Evolutionary conservation across 2,797 vertebrate species (phyloP).

Genomic region (Orestias chungarensis): DNA sequence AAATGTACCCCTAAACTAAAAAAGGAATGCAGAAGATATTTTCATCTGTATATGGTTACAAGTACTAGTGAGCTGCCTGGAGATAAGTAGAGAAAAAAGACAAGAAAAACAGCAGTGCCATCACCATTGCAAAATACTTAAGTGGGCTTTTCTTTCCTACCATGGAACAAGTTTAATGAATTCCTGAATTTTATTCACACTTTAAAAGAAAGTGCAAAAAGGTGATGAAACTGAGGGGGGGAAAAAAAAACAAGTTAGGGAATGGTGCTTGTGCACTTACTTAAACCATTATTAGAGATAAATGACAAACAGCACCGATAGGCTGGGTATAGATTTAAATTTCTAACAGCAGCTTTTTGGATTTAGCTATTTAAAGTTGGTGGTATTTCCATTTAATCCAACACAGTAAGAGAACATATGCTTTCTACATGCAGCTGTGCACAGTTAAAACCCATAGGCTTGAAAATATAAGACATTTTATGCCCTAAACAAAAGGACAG

Average conservation of each 20-base stretch:
- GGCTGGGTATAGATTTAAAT: constrained; percentile 26
- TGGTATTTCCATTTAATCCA: constrained; percentile 25
- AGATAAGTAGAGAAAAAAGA: constrained; percentile 43
- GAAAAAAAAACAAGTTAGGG: constrained; percentile 36
- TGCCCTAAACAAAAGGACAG: constrained; percentile 31
- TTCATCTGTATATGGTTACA: constrained; percentile 74
- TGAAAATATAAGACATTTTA: constrained; percentile 12
- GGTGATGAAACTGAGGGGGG: constrained; percentile 41
- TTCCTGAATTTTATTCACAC: constrained; percentile 34
- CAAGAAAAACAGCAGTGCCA: constrained; percentile 27
- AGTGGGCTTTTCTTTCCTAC: constrained; percentile 43
- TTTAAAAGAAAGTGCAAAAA: constrained; percentile 27
- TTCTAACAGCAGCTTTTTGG: constrained; percentile 28
- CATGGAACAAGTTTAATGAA: constrained; percentile 56
- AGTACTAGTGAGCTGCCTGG: constrained; percentile 63
- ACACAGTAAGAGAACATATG: constrained; percentile 15
- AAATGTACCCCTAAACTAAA: constrained; percentile 43
- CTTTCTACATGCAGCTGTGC: constrained; percentile 14
- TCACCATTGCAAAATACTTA: constrained; percentile 46
- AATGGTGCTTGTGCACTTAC: constrained; percentile 32
- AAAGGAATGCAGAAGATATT: constrained; percentile 75
- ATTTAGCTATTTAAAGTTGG: constrained; percentile 40
- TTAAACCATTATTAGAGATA: constrained; percentile 39
- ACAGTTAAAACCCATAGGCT: constrained; percentile 22
- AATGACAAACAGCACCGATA: constrained; percentile 14